These are phyloP conservation scores for Formica selysi DNA, from an alignment of 1,140 invertebrate species.

Conservation along the genomic window DNA sequence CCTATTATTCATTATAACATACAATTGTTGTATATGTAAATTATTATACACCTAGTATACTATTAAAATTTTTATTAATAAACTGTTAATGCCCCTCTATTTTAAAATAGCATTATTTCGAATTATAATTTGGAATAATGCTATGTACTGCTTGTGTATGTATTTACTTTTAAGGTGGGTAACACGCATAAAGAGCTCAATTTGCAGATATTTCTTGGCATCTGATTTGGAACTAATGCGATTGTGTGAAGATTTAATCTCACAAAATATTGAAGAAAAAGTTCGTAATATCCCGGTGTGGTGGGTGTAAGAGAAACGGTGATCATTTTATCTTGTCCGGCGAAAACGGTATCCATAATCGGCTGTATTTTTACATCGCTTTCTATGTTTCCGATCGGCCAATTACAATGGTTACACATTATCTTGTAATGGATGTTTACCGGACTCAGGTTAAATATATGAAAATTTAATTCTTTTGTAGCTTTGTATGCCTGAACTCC, in stretches of 20 bases:
- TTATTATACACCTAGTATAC: neutral
- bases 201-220: constrained; percentile 71
- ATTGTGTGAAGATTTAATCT: constrained; percentile 58
- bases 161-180: constrained; percentile 76
- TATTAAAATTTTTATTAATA: no score
- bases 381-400: constrained; percentile 58
- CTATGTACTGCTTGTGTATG: neutral
- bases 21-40: neutral
- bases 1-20: constrained; percentile 61
- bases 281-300: constrained; percentile 74
- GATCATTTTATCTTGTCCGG: constrained; percentile 70
- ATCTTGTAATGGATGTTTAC: constrained; percentile 77
- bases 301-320: constrained; percentile 67
- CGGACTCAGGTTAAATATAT: constrained; percentile 76
- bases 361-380: constrained; percentile 75
- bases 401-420: constrained; percentile 49
- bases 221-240: constrained; percentile 25
- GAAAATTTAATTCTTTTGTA: constrained; percentile 65
- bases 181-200: constrained; percentile 75
- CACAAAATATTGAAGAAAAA: constrained; percentile 74
- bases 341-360: constrained; percentile 57
- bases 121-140: constrained; percentile 19
- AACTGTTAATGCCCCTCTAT: no score
- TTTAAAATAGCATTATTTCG: no score
- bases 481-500: constrained; percentile 67